Conservation (phyloP, 2,797 vertebrate species). For the Acanthornis magna region DNA sequence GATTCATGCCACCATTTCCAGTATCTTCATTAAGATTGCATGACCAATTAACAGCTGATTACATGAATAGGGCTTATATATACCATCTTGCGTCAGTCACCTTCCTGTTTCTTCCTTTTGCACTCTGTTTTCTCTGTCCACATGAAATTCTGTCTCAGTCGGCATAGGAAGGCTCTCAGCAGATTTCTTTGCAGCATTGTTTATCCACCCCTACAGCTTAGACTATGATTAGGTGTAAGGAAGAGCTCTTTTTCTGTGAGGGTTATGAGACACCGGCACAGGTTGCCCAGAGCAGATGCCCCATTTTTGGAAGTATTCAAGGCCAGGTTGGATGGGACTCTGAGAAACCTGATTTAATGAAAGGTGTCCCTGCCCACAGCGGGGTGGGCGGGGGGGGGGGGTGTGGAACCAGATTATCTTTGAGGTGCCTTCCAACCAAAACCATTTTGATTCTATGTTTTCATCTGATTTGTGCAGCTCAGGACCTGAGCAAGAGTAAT, state of each 20-base stretch:
- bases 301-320: too few species aligned
- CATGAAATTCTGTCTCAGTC: background rate
- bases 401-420: background rate
- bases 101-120: background rate
- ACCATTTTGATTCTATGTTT: background rate
- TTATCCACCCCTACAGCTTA: background rate
- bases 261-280: background rate
- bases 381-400: too few species aligned
- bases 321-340: too few species aligned
- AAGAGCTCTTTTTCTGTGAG: background rate
- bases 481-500: background rate
- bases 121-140: background rate
- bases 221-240: background rate
- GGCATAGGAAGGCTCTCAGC: background rate
- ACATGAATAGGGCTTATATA: background rate
- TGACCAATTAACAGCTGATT: background rate
- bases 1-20: background rate
- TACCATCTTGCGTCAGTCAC: background rate
- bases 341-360: too few species aligned
- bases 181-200: background rate
- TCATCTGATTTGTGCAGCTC: background rate
- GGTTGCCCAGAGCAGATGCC: background rate
- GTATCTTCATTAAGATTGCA: background rate
- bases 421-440: background rate
- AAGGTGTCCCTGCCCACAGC: too few species aligned